Base-by-base conservation (phyloP, 2,888 invertebrate species). In the Poecilobothrus nobilitatus region DNA sequence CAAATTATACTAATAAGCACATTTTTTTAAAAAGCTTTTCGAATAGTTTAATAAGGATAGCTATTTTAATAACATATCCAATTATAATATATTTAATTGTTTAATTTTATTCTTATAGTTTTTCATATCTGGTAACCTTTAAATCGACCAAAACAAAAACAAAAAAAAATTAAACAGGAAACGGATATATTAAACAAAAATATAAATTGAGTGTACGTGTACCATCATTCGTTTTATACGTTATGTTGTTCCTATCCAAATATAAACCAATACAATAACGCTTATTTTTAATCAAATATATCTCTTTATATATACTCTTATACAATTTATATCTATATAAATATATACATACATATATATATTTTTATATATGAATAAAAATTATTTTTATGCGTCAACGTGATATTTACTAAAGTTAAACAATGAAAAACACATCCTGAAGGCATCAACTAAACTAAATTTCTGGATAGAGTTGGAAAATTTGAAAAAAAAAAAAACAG, bases 111-210 rank as follows among this genome's bases (percentile, higher is more conserved):
- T n/a, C n/a, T n/a, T n/a, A n/a, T n/a, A n/a, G n/a, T n/a, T n/a
- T n/a, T n/a, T 27, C 2, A 27, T 5, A 27, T 27, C 27, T 27
- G 27, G 27, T 27, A 27, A 27, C 27, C 27, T 27, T 27, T 27
- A 27, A 27, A 27, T 27, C 2, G 27, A 27, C 27, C 27, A 27
- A n/a, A n/a, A 27, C 27, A 27, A 27, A 27, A 27, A 4, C 27
- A 27, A 27, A 27, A 27, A 5, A 27, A 27, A 27, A 27, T 27
- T 27, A 27, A 2, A 53, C 53, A 53, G 53, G 53, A 53, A 53
- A 53, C 53, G 53, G 53, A 53, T 53, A 53, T 53, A 53, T 53
- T 53, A 53, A 53, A 53, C 53, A 18, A 53, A 53, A 27, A 53
- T 53, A 18, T 53, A 53, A 53, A 53, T 53, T 53, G n/a, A 53